Evolutionary conservation across 53 echinoderm and acorn worm genomes (phyloP), one percentile per base, ranked within the genome.

Genomic region (Pentamera pediparva): DNA sequence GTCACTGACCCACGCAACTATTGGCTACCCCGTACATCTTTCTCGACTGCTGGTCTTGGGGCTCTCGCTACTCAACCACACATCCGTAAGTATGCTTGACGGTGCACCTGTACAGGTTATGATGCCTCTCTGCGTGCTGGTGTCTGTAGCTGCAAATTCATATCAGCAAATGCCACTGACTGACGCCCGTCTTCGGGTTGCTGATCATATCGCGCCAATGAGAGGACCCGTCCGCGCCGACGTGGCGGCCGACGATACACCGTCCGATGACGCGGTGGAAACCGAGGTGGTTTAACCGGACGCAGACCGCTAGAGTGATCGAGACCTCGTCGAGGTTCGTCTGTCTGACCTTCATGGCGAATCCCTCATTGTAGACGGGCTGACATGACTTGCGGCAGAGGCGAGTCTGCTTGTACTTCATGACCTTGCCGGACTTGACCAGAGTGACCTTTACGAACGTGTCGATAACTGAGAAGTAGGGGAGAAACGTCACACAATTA

Each of bases 151-250:
- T n/a, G n/a, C n/a, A n/a, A n/a, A 61, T 32, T 72, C 35, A 72
- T 28, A 51, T 26, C 53, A 72, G 35, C 0, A 9, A 19, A 31
- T 96, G 96, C 96, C 96, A 96, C 4, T 79, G 78, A 1, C 87
- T 77, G 15, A 96, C 91, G 13, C 88, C 88, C 41, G 63, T 85
- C 21, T 91, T 75, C 17, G 96, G 96, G 4, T 85, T 41, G 25
- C 65, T 82, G 34, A 92, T 75, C 96, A 96, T 96, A 12, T 91
- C 91, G 27, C 85, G 79, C 96, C 96, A 96, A 61, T 96, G 96
- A 2, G 91, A 85, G 22, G 85, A 40, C 11, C 87, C 91, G 37
- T 91, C 89, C 18, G 85, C 90, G 15, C 80, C 84, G 21, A 77
- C 82, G 82, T 87, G 67, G 8, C 85, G 82, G 18, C 96, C 96